Evolutionary conservation across 2,113 vertebrate genomes (phyloP).

Genomic region (Neopipo cinnamomea): DNA sequence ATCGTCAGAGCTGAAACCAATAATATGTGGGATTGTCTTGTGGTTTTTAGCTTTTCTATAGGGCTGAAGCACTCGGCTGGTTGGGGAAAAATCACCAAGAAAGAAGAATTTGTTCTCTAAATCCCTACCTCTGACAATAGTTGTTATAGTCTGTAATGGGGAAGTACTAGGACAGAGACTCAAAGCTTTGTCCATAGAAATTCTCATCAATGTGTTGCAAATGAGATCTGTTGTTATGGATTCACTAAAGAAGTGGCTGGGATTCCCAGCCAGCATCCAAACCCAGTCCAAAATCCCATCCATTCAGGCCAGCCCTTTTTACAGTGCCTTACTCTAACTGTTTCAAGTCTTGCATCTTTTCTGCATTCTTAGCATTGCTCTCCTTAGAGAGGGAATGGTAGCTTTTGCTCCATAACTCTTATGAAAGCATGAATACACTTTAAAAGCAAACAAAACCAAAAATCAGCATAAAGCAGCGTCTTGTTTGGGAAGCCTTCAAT

Average conservation of each 20-base stretch:
- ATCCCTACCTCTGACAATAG: not conserved
- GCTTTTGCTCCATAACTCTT: slow-evolving; percentile 37
- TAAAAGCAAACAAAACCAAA: slow-evolving; percentile 61
- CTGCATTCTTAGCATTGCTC: slow-evolving; percentile 22
- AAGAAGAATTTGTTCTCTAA: not conserved
- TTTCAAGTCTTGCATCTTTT: slow-evolving; percentile 27
- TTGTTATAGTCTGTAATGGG: not conserved
- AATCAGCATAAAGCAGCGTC: slow-evolving; percentile 52
- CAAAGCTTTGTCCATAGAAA: not conserved
- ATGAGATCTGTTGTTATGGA: not conserved
- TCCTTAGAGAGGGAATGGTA: slow-evolving; percentile 4
- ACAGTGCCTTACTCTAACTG: slow-evolving; percentile 17
- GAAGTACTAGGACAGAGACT: not conserved
- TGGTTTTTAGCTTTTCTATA: not conserved
- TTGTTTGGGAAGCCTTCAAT: slow-evolving; percentile 64
- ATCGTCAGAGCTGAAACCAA: not conserved
- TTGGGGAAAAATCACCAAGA: not conserved
- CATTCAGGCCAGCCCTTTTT: not conserved
- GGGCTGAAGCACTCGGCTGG: not conserved
- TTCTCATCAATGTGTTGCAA: not conserved
- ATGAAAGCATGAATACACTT: slow-evolving; percentile 23
- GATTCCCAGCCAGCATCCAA: not conserved
- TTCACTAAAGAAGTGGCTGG: not conserved
- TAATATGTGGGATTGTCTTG: not conserved
- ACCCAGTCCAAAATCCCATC: not conserved